These are phyloP conservation scores for Neopelma chrysocephalum DNA, from an alignment of 2,797 vertebrate genomes.

Conservation along the genomic window DNA sequence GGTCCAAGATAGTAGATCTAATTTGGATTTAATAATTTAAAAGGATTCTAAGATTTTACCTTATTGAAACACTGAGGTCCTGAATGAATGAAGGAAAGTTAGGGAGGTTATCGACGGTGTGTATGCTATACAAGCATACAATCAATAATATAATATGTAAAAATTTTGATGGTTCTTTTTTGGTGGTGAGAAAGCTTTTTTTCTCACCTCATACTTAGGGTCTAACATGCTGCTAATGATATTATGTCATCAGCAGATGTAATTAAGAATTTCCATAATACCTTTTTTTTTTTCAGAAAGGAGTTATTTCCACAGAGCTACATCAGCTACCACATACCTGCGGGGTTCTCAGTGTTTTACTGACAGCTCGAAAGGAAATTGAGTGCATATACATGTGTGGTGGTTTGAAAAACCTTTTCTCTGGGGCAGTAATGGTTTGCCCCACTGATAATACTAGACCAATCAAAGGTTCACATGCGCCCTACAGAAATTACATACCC, in stretches of 20 bases:
- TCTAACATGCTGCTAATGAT: background rate
- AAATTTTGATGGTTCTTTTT: background rate
- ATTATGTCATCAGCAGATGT: background rate
- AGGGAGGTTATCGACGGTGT: background rate
- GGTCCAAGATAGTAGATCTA: background rate
- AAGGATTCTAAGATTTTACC: background rate
- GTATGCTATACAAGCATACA: background rate
- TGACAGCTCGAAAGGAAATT: background rate
- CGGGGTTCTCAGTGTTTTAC: background rate
- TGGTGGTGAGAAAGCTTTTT: background rate
- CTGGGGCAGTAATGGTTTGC: no score
- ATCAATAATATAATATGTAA: background rate
- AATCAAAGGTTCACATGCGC: no score
- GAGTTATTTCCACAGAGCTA: background rate
- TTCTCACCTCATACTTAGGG: background rate
- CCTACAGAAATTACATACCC: no score
- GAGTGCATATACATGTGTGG: fast-evolving
- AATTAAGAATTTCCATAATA: background rate
- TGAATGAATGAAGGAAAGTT: background rate
- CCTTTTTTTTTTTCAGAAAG: background rate
- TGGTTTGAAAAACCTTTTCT: no score
- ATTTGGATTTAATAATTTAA: background rate
- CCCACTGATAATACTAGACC: no score
- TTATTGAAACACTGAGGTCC: background rate
- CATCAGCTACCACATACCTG: background rate